Evolutionary conservation across 2,888 invertebrate species (phyloP), one percentile per base, ranked within the genome.

Genomic region (Agonopterix subpropinquella): DNA sequence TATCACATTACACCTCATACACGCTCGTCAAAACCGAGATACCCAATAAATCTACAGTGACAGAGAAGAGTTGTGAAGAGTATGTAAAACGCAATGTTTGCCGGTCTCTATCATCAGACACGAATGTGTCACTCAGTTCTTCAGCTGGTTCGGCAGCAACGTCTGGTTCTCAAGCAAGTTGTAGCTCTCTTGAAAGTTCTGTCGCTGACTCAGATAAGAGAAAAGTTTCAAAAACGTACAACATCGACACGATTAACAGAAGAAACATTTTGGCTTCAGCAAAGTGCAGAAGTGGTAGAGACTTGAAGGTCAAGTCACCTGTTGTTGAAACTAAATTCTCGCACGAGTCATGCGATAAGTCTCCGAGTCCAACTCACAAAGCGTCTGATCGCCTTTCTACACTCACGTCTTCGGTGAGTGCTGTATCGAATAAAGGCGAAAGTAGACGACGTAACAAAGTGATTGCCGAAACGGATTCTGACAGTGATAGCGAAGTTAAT

Each of bases 241-340:
- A 94, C 65, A 93, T 95, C 42, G 95, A 95, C 75, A 95, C 95
- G 1, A 92, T 95, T 55, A 96, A 96, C 74, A 90, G 96, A 47
- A 94, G 95, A 77, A 96, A 96, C 73, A 96, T 96, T 58, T 85
- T 96, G 47, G 95, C 96, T 15, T 96, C 95, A 45, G 95, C 96
- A 1, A 94, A 95, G 78, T 95, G 94, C 71, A 91, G 96, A 65
- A 95, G 95, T 73, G 96, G 95, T 7, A 90, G 92, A 61, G 94
- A 94, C 73, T 87, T 92, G 49, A 93, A 93, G 63, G 89, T 91
- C 11, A 92, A 93, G 45, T 93, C 93, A 43, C 92, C 94, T 44
- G 89, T 93, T 57, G 91, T 94, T 64, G 93, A 94, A 80, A 89
- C 94, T 55, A 92, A 93, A 70, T 92, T 92, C 75, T 88, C 91